Conservation (phyloP, 2,888 invertebrate species). For the Macrophya annulata region DNA sequence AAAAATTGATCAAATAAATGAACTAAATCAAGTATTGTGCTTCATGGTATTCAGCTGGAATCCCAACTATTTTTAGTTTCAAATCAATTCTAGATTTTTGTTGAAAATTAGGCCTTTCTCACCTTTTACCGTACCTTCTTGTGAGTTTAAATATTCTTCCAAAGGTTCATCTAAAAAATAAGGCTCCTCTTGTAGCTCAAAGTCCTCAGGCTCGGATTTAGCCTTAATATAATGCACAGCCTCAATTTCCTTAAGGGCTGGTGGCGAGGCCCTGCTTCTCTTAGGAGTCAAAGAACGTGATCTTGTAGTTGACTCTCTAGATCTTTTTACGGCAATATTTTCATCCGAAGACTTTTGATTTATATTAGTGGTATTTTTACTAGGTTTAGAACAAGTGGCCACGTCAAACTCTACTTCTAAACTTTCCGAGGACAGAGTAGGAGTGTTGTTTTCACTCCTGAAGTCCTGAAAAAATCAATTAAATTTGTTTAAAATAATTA, state of each 20-base stretch:
- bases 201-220: slow-evolving; percentile 50
- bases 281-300: slow-evolving; percentile 43
- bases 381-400: slow-evolving; percentile 22
- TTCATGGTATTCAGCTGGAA: background rate
- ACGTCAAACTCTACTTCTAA: slow-evolving; percentile 21
- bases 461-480: background rate
- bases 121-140: slow-evolving; percentile 29
- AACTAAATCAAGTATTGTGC: background rate
- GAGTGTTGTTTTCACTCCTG: background rate
- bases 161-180: slow-evolving; percentile 47
- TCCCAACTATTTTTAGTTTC: background rate
- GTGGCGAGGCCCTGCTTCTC: slow-evolving; percentile 50
- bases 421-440: background rate
- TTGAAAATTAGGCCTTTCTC: background rate
- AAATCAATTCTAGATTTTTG: background rate
- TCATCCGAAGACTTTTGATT: background rate
- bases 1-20: slow-evolving; percentile 2
- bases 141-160: slow-evolving; percentile 33
- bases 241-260: slow-evolving; percentile 51
- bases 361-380: background rate
- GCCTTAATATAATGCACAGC: slow-evolving; percentile 9
- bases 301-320: background rate
- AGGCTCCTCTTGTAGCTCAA: background rate
- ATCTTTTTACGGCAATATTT: slow-evolving; percentile 4
- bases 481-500: background rate